Base-by-base conservation (phyloP, 2,797 vertebrate species). In the Bradypus variegatus region DNA sequence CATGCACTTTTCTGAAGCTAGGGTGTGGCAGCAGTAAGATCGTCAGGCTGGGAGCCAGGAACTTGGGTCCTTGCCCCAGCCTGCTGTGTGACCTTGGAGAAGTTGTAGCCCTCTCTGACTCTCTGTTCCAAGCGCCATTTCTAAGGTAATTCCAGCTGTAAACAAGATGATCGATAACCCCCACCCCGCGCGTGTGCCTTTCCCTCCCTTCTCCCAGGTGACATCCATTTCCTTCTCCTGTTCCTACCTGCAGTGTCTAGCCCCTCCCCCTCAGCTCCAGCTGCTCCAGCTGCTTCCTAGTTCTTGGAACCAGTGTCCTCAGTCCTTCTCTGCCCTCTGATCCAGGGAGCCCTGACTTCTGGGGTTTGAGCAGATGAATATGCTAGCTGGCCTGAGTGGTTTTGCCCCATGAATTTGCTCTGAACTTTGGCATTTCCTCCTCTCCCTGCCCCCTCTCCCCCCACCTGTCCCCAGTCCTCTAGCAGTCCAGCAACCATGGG, bases 341-440 rank as follows among this genome's bases (percentile, higher is more conserved):
- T 81, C 89, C 93, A 84, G 92, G 64, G 77, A 70, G 81, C 7
- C 27, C 62, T 94, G 87, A 89, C 70, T 72, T 89, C 60, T 19
- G 67, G 19, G 65, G 89, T 95, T 27, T 25, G 45, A 91, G 85
- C 50, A 75, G 58, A 55, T 75, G 18, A 29, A 18, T 77, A 77
- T 19, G 6, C 75, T n/a, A 77, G 48, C 48, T 77, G 78, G 50
- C 91, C 86, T 64, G 36, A 38, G 48, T 86, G 50, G 41, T 90
- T 93, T 81, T 91, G 62, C 45, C 48, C 75, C 78, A 38, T 60
- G 81, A 93, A 91, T 58, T 93, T 88, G 70, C 64, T 91, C 75
- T 82, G 69, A 88, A 41, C 85, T 88, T 87, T 80, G 45, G n/a
- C 38, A 83, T 31, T 38, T 88, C 80, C 62, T 72, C 88, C 70